phyloP scores from a whole-genome alignment of 2,113 vertebrate species.

The Lycocorax pyrrhopterus region DNA sequence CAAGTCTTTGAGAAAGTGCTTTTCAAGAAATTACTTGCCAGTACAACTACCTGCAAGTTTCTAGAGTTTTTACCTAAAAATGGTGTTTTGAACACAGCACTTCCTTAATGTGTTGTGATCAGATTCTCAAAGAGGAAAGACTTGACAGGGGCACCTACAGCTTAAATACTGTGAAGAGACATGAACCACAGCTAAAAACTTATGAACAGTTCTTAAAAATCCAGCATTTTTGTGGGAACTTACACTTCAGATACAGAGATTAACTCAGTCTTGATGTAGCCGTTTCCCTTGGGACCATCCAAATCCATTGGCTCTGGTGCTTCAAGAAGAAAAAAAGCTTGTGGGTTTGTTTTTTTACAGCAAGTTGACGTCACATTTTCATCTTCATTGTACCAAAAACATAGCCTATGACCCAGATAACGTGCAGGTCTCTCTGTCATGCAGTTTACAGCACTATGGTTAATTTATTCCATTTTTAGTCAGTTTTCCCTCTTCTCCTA shows the following conservation, averaged over 20 bases:
- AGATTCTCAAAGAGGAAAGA: not conserved
- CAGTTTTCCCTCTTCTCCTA: not conserved
- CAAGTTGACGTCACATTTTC: not conserved
- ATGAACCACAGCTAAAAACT: not conserved
- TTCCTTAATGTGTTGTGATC: not conserved
- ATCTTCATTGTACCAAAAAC: not conserved
- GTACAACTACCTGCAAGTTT: not conserved
- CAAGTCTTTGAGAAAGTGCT: not conserved
- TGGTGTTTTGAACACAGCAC: not conserved
- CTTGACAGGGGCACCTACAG: not conserved
- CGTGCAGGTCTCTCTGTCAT: not conserved
- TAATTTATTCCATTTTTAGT: not conserved
- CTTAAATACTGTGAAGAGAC: not conserved
- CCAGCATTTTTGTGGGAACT: conserved; percentile 63
- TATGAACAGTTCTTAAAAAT: not conserved
- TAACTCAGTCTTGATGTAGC: conserved; percentile 95
- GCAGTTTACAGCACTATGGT: not conserved
- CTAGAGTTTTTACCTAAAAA: not conserved
- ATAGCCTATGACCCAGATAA: not conserved
- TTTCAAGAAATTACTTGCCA: not conserved
- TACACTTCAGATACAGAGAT: conserved; percentile 98
- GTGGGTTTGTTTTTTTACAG: not conserved
- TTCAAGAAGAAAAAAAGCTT: conserved; percentile 32
- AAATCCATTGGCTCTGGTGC: conserved; percentile 91
- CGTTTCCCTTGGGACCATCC: conserved; percentile 74